Base-by-base conservation (phyloP, 2,797 vertebrate genomes). In the Channallabes apus region DNA sequence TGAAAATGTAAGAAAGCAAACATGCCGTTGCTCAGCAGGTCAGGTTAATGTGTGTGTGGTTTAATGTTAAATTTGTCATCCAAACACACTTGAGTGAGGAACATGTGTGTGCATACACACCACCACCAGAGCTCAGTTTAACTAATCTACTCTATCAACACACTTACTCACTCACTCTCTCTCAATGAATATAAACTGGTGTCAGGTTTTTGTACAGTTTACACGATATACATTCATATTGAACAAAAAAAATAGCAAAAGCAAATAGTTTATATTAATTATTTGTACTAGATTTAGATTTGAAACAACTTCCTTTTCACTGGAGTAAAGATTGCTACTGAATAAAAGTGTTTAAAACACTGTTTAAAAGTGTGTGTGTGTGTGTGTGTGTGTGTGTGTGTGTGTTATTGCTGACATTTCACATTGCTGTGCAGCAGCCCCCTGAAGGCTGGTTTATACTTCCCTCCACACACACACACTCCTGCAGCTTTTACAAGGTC, bases 401-500 rank as follows among this genome's bases (percentile, higher is more conserved):
- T 32, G 15, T 11, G 27, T 11, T 32, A 56, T 4, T 76, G 46
- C 72, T 56, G 72, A 77, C 54, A 59, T 56, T 59, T 77, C 75
- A 77, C 29, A 77, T 54, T 59, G 18, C 54, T 22, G 75, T 56
- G 4, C 41, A 59, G 35, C 4, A 61, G 56, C 56, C 56, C 56
- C 76, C 58, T 61, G 76, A 78, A 61, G 58, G 58, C 58, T 78
- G 58, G 56, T 59, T 78, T 61, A 38, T 35, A 24, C 22, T 7
- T 38, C 76, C 56, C 56, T n/a, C 11, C 2, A 22, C 73, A 15
- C 51, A 29, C n/a, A 27, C 2, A 46, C 41, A 4, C 35, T 75
- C 61, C 76, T 38, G 56, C 22, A 35, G 75, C 75, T 78, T 78
- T 78, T 59, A 78, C 35, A 56, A 76, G 76, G 76, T 35, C 11